These are phyloP conservation scores for Acheta domesticus DNA, from an alignment of 2,888 invertebrate species.

Conservation along the genomic window DNA sequence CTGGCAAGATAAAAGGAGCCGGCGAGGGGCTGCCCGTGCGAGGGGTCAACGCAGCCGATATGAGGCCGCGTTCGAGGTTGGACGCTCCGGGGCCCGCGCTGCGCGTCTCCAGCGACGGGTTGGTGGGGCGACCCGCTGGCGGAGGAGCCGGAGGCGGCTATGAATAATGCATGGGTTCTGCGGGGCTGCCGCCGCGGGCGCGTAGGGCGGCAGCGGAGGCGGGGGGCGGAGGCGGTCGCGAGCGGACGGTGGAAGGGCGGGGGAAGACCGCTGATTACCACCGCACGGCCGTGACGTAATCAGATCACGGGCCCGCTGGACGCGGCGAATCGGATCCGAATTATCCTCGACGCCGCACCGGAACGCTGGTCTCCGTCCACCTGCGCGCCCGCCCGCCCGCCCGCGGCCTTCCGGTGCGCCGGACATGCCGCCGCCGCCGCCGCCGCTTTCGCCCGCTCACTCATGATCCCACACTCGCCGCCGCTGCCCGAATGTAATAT, in stretches of 20 bases:
- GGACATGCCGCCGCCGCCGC: neutral
- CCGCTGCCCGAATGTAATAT: too few species aligned
- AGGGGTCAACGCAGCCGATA: too few species aligned
- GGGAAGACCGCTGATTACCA: neutral
- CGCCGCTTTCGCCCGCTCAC: neutral
- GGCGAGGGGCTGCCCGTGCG: too few species aligned
- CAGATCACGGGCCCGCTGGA: neutral
- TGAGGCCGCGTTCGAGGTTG: too few species aligned
- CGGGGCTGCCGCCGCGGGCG: neutral
- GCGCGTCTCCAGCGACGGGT: too few species aligned
- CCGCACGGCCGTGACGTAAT: neutral
- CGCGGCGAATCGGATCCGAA: slow-evolving; percentile 18
- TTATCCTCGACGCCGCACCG: neutral
- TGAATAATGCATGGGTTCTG: neutral
- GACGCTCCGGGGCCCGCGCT: too few species aligned
- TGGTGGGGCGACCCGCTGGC: too few species aligned
- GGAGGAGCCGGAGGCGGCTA: neutral
- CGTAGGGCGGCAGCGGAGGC: neutral
- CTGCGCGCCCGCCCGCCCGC: neutral
- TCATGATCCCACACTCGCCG: too few species aligned
- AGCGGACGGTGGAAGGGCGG: neutral
- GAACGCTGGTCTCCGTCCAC: neutral
- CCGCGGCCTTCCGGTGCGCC: neutral
- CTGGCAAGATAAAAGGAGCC: too few species aligned
- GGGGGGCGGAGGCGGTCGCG: neutral